Evolutionary conservation across 2,888 invertebrate genomes (phyloP).

Genomic region (Epistrophe grossulariae): DNA sequence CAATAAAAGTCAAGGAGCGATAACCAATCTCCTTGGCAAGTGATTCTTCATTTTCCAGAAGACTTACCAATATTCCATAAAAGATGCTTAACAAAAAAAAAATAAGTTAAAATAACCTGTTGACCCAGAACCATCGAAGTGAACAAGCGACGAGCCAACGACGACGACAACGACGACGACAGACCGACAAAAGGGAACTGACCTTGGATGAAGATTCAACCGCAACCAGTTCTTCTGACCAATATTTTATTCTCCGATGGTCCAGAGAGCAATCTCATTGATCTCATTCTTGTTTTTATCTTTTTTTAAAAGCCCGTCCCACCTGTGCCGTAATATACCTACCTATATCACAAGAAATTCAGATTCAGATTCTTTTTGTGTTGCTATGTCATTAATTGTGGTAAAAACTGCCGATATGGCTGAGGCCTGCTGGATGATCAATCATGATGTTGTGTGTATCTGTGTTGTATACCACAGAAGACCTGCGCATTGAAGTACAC

Average conservation of each 20-base stretch:
- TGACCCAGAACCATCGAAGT: slow-evolving; percentile 65
- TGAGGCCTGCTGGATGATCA: slow-evolving; percentile 44
- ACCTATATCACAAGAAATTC: slow-evolving; percentile 20
- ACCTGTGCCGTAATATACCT: slow-evolving; percentile 53
- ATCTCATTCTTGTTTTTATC: slow-evolving; percentile 22
- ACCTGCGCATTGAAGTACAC: slow-evolving; percentile 7
- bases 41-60: slow-evolving; percentile 41
- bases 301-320: neutral
- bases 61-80: slow-evolving; percentile 8
- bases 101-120: slow-evolving; percentile 41
- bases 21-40: slow-evolving; percentile 16
- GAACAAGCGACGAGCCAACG: slow-evolving; percentile 28
- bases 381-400: slow-evolving; percentile 46
- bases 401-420: slow-evolving; percentile 1
- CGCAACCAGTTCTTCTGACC: slow-evolving; percentile 68
- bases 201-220: slow-evolving; percentile 57
- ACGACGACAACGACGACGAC: neutral
- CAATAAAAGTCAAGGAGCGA: slow-evolving; percentile 27
- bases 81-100: neutral
- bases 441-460: slow-evolving; percentile 51
- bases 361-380: slow-evolving; percentile 56
- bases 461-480: slow-evolving; percentile 28
- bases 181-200: slow-evolving; percentile 68
- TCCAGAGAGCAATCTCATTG: slow-evolving; percentile 7
- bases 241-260: slow-evolving; percentile 28